Percentiles rank a stretch among this genome's conserved stretches.
These are phyloP conservation scores for Lymantria monacha DNA, from an alignment of 2,888 invertebrate species.

Conservation along the genomic window DNA sequence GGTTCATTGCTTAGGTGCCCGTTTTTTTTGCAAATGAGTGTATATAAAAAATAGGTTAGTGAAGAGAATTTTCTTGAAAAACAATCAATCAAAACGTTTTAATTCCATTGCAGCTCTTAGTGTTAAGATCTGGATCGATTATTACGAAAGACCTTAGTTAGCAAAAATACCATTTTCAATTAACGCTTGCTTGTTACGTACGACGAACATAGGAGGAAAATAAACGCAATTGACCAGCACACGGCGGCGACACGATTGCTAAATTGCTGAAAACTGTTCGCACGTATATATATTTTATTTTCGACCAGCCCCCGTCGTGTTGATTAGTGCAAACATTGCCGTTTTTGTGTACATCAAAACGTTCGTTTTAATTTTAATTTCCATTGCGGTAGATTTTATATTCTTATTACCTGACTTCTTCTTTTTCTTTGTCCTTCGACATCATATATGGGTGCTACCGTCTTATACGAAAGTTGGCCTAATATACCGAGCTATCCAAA, in stretches of 20 bases:
- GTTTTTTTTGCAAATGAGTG: too few relatives aligned
- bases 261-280: constrained; percentile 56
- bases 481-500: too few relatives aligned
- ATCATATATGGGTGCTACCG: too few relatives aligned
- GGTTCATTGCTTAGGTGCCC: too few relatives aligned
- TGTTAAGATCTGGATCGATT: constrained; percentile 36
- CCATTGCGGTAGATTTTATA: too few relatives aligned
- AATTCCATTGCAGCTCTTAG: background rate
- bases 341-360: constrained; percentile 38
- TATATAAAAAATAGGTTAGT: too few relatives aligned
- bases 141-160: constrained; percentile 51
- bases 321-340: constrained; percentile 58
- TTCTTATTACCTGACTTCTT: too few relatives aligned
- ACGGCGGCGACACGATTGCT: constrained; percentile 51
- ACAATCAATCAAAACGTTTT: background rate
- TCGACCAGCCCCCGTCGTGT: constrained; percentile 43
- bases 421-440: too few relatives aligned
- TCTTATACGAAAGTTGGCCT: too few relatives aligned
- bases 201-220: constrained; percentile 43
- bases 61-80: too few relatives aligned
- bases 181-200: constrained; percentile 67
- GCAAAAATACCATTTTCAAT: constrained; percentile 73
- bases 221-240: constrained; percentile 51
- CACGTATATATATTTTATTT: constrained; percentile 56
- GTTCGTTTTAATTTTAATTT: too few relatives aligned